These are phyloP conservation scores for Falco novaeseelandiae DNA, from an alignment of 2,797 vertebrate species.

Conservation along the genomic window DNA sequence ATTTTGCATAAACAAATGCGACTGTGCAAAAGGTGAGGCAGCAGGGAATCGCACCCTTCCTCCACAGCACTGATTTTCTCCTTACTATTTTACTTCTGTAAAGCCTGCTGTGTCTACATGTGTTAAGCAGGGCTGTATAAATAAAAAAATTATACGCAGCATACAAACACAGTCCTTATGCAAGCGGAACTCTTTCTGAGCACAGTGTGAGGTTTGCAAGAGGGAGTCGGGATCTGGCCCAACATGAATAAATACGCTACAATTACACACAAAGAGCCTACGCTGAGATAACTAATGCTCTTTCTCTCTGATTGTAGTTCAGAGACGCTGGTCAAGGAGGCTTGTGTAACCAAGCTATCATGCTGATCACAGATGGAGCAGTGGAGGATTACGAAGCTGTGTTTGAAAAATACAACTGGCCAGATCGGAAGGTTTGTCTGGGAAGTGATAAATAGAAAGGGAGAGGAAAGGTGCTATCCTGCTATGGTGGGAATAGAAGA, in stretches of 20 bases:
- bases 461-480: neutral
- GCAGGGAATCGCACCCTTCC: neutral
- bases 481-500: neutral
- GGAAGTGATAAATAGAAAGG: neutral
- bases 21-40: neutral
- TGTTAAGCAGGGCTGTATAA: neutral
- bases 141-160: neutral
- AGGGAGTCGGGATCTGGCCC: neutral
- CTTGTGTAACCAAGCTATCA: constrained; percentile 96
- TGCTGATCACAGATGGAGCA: constrained; percentile 95
- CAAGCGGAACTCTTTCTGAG: neutral
- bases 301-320: constrained; percentile 76
- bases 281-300: neutral
- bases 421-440: constrained; percentile 85
- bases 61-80: neutral
- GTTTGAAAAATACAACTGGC: constrained; percentile 94
- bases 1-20: neutral
- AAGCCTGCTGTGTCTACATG: neutral
- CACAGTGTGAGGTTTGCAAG: neutral
- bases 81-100: neutral
- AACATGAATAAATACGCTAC: neutral
- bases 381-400: constrained; percentile 93
- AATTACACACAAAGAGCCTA: rapidly evolving
- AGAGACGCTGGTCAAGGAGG: constrained; percentile 86
- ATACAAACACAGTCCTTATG: neutral